These are phyloP conservation scores for Dolichopus griseipennis DNA, from an alignment of 2,888 invertebrate genomes.

Conservation along the genomic window DNA sequence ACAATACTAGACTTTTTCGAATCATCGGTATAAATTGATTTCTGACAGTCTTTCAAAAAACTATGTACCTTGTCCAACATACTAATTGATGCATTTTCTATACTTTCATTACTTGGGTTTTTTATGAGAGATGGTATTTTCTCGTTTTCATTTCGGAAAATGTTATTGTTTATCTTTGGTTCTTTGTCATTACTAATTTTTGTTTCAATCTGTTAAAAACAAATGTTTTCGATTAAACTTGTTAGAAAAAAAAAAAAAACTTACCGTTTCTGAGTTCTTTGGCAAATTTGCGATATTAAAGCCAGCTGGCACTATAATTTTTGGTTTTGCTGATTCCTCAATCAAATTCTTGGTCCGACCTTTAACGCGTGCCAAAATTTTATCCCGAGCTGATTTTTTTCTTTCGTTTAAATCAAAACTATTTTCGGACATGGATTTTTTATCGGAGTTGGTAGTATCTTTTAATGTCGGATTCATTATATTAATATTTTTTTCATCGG, in stretches of 20 bases:
- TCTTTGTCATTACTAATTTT: too few species aligned
- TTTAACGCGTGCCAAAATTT: not conserved
- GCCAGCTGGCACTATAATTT: not conserved
- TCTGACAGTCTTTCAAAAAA: not conserved
- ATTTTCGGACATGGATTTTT: not conserved
- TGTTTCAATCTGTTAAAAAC: too few species aligned
- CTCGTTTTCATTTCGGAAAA: too few species aligned
- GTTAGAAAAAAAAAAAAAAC: not conserved
- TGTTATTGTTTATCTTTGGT: too few species aligned
- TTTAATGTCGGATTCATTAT: not conserved
- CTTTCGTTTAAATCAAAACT: not conserved
- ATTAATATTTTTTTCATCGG: not conserved
- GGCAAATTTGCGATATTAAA: not conserved
- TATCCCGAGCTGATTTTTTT: not conserved
- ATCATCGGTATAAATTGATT: too few species aligned
- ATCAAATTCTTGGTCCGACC: not conserved
- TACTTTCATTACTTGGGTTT: not conserved
- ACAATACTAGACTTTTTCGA: too few species aligned
- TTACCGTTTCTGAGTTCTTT: not conserved
- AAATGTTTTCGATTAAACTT: too few species aligned
- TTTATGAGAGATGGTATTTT: too few species aligned
- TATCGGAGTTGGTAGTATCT: not conserved
- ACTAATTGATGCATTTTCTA: not conserved
- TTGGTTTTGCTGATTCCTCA: not conserved
- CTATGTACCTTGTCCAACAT: not conserved